These are phyloP conservation scores for Scartelaos histophorus DNA, from an alignment of 2,113 vertebrate genomes.

Conservation along the genomic window DNA sequence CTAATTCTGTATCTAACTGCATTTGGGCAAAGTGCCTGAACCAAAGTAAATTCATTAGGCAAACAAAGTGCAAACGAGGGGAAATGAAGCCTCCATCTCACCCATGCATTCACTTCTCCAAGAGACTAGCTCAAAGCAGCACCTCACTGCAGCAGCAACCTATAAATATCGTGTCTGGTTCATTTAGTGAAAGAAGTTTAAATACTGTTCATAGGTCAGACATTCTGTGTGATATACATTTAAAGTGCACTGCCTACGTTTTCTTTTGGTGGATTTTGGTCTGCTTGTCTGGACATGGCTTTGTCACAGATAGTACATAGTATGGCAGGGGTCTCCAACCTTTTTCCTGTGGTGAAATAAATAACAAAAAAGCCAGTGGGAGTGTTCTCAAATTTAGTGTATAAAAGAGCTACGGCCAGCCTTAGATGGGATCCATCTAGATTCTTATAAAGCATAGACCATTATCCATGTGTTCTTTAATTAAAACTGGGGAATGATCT, in stretches of 20 bases:
- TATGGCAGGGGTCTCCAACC: too few species aligned
- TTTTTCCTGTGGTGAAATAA: too few species aligned
- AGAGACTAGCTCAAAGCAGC: constrained; percentile 22
- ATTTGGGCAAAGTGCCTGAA: constrained; percentile 43
- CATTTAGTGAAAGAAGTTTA: constrained; percentile 17
- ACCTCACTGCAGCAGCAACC: constrained; percentile 18
- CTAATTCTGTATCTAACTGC: constrained; percentile 24
- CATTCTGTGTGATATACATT: background rate
- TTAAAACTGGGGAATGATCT: too few species aligned
- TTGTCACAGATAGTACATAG: background rate
- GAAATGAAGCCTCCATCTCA: constrained; percentile 50
- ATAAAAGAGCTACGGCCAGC: too few species aligned
- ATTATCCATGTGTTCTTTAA: too few species aligned
- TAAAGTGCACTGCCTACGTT: background rate
- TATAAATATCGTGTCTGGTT: constrained; percentile 45
- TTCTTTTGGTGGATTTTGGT: too few species aligned
- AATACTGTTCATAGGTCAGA: background rate
- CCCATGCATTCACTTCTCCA: constrained; percentile 44
- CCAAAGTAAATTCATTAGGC: constrained; percentile 61
- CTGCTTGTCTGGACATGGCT: too few species aligned
- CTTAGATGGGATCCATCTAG: too few species aligned
- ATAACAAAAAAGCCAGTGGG: too few species aligned
- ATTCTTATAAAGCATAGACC: too few species aligned
- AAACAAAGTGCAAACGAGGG: constrained; percentile 58
- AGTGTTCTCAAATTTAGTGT: too few species aligned